Conservation (phyloP, 1,140 invertebrate genomes). For the Drosophila ambigua region DNA sequence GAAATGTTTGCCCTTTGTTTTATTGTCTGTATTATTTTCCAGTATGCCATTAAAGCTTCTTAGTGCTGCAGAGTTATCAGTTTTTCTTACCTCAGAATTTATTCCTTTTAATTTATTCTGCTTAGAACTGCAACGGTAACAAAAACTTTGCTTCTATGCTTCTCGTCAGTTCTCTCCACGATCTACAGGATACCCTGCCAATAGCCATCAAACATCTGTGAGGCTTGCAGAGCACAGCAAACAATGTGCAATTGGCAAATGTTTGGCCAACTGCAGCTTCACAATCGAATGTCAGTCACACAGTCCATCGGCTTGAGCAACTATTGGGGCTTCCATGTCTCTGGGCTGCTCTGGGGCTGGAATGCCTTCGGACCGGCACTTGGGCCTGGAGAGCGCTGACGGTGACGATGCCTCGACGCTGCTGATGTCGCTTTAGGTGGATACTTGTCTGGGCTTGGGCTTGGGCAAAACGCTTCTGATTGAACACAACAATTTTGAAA, state of each 20-base stretch:
- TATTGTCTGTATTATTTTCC: no score
- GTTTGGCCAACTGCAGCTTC: constrained; percentile 33
- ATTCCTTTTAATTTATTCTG: no score
- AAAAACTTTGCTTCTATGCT: neutral
- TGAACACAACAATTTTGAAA: constrained; percentile 80
- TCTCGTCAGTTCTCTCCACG: constrained; percentile 6
- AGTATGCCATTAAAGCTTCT: no score
- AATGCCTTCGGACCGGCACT: constrained; percentile 3
- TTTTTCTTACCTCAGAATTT: no score
- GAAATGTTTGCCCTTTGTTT: no score
- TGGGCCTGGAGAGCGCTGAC: constrained; percentile 21
- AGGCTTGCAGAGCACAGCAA: constrained; percentile 31
- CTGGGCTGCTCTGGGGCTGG: no score
- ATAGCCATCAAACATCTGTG: constrained; percentile 31
- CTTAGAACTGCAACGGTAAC: no score
- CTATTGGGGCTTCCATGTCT: constrained; percentile 19
- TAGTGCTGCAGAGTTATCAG: no score
- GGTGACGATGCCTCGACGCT: constrained; percentile 48
- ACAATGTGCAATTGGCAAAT: constrained; percentile 31
- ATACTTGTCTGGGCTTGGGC: constrained; percentile 40
- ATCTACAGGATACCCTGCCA: constrained; percentile 5
- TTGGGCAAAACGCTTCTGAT: constrained; percentile 63
- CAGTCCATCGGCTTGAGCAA: constrained; percentile 23
- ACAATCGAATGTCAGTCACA: constrained; percentile 34
- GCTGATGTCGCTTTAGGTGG: constrained; percentile 18